Evolutionary conservation across 2,797 vertebrate species (phyloP).

Genomic region (Eospalax fontanierii): DNA sequence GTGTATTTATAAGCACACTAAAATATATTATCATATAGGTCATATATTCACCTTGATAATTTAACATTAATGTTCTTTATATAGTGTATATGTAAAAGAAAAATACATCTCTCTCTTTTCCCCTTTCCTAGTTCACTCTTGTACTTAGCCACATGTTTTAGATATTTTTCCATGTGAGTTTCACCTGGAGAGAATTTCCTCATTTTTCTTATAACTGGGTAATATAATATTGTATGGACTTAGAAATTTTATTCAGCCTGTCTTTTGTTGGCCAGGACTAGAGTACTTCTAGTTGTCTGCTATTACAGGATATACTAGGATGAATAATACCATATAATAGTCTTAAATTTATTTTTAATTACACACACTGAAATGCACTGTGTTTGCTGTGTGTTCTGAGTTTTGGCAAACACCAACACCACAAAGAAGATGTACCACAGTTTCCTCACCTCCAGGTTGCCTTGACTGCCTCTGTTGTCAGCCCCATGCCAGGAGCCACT

Average conservation of each 20-base stretch:
- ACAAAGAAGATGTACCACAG: not conserved
- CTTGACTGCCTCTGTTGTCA: not conserved
- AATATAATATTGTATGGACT: not conserved
- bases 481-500: not conserved
- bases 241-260: not conserved
- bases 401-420: not conserved
- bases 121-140: slow-evolving; percentile 9
- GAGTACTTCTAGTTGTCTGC: slow-evolving; percentile 1
- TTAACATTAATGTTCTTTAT: too few relatives aligned
- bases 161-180: not conserved
- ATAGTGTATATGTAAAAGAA: too few relatives aligned
- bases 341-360: slow-evolving; percentile 3
- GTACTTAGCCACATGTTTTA: not conserved
- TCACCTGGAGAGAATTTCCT: not conserved
- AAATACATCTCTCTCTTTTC: not conserved
- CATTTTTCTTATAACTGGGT: not conserved
- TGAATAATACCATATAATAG: not conserved
- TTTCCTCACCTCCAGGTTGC: not conserved
- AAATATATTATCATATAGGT: too few relatives aligned
- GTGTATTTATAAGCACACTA: not conserved
- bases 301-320: not conserved
- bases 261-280: not conserved
- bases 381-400: not conserved
- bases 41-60: not conserved
- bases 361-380: too few relatives aligned